phyloP scores from a whole-genome alignment of 2,113 vertebrate species.

The Sander lucioperca region DNA sequence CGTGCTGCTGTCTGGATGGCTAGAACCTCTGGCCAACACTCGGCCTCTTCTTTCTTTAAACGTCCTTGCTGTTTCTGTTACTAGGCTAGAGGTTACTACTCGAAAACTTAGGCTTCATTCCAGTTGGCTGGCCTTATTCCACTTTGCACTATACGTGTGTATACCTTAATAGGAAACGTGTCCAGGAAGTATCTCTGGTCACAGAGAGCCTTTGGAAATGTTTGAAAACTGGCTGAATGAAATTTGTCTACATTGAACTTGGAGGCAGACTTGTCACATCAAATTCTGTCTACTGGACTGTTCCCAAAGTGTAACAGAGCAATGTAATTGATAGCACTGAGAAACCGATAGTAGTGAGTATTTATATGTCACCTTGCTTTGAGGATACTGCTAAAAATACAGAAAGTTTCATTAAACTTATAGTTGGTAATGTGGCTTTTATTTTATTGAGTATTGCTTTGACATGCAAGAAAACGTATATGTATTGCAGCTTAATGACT shows the following conservation, averaged over 20 bases:
- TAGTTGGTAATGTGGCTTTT: conserved; percentile 8
- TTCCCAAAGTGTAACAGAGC: not conserved
- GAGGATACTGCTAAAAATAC: conserved; percentile 45
- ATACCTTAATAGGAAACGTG: not conserved
- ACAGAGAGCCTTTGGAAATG: not conserved
- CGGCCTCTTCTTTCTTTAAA: conserved; percentile 47
- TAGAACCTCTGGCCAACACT: conserved; percentile 41
- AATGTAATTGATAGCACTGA: conserved; percentile 41
- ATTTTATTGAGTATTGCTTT: not conserved
- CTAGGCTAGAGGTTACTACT: conserved; percentile 48
- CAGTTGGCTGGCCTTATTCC: conserved; percentile 14
- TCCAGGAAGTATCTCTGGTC: not conserved
- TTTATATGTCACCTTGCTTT: conserved; percentile 51
- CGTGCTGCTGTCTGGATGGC: conserved; percentile 63
- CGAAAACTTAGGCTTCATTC: conserved; percentile 29
- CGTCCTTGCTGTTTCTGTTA: conserved; percentile 26
- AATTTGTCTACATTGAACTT: not conserved
- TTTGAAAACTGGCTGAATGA: not conserved
- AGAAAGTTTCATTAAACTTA: conserved; percentile 14
- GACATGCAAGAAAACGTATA: not conserved
- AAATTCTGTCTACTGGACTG: conserved; percentile 4
- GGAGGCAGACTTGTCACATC: not conserved
- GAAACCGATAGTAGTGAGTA: conserved; percentile 41
- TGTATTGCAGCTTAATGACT: not conserved
- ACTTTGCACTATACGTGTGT: not conserved